Evolutionary conservation across 1,140 invertebrate species (phyloP).

Genomic region (Eupristina koningsbergeri): DNA sequence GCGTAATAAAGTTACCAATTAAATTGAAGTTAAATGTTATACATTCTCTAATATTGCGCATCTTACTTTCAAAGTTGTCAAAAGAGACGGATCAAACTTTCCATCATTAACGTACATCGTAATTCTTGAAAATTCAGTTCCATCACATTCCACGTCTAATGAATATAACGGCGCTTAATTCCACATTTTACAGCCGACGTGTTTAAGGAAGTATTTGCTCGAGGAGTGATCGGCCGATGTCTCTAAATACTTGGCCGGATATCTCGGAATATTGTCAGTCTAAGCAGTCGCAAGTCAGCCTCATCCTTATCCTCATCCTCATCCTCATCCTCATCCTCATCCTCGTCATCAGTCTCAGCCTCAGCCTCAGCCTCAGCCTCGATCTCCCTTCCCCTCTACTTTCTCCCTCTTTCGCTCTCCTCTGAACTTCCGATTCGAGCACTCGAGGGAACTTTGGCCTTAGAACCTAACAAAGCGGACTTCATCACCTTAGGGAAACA

Average conservation of each 20-base stretch:
- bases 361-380: no score
- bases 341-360: no score
- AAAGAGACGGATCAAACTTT: not conserved
- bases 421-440: constrained; percentile 5
- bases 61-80: not conserved
- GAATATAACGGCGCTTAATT: not conserved
- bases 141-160: not conserved
- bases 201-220: constrained; percentile 27
- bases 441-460: constrained; percentile 34
- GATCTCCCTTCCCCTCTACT: no score
- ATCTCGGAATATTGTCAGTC: constrained; percentile 40
- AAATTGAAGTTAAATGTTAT: not conserved
- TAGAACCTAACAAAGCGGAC: not conserved
- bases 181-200: not conserved
- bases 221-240: constrained; percentile 28
- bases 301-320: no score
- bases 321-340: no score
- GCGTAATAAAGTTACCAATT: not conserved
- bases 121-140: not conserved
- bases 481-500: constrained; percentile 39
- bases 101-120: not conserved
- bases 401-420: not conserved
- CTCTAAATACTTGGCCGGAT: constrained; percentile 42
- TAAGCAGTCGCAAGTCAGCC: not conserved
- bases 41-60: not conserved